phyloP scores from a whole-genome alignment of 2,113 vertebrate genomes.

The Glaucidium brasilianum region DNA sequence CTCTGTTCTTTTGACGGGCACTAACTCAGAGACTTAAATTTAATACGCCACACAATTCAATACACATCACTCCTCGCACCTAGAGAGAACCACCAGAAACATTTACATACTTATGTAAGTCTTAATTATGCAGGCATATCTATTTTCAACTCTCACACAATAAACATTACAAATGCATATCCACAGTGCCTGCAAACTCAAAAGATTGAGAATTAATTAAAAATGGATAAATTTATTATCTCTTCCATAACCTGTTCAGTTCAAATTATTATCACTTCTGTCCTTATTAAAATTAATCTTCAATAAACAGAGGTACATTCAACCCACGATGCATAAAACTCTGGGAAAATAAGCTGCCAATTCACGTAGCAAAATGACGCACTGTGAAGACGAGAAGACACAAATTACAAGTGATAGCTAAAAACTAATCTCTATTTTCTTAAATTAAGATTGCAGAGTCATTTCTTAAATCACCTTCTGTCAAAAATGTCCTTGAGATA shows the following conservation, averaged over 20 bases:
- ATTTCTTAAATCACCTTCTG: neutral
- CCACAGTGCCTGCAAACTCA: neutral
- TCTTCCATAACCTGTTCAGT: neutral
- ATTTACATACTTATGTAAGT: slow-evolving; percentile 31
- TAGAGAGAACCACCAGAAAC: neutral
- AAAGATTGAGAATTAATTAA: neutral
- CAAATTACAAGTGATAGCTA: neutral
- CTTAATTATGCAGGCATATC: slow-evolving; percentile 11
- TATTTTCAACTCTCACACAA: neutral
- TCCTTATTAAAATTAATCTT: neutral
- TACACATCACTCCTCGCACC: neutral
- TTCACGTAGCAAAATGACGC: neutral
- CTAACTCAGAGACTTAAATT: neutral
- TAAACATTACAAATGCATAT: neutral
- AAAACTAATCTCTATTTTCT: neutral
- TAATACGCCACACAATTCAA: neutral
- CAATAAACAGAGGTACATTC: neutral
- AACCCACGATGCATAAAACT: neutral
- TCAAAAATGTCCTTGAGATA: neutral
- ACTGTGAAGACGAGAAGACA: neutral
- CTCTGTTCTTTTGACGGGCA: neutral
- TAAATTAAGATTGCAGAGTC: neutral
- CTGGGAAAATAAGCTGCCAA: neutral
- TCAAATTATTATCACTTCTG: neutral
- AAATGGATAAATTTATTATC: neutral